Evolutionary conservation across 2,113 vertebrate species (phyloP).

Genomic region (Melanotaenia duboulayi): DNA sequence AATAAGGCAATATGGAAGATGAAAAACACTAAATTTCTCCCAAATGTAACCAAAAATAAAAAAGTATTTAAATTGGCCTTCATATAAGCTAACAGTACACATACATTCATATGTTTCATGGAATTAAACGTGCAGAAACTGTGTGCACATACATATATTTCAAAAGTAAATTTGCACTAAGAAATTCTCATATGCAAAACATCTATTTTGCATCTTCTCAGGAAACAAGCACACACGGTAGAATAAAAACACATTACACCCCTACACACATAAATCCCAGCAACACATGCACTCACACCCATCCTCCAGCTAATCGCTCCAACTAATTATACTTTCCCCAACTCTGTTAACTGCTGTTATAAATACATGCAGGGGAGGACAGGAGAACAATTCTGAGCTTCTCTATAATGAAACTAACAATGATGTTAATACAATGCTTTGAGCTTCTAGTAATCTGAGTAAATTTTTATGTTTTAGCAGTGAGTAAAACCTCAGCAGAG

Average conservation of each 20-base stretch:
- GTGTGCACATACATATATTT: not conserved
- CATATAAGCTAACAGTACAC: too few species aligned
- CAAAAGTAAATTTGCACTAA: not conserved
- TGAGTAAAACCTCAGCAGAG: too few species aligned
- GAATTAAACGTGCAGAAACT: too few species aligned
- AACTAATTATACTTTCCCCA: conserved; percentile 54
- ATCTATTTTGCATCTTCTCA: conserved; percentile 8
- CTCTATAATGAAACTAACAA: conserved; percentile 23
- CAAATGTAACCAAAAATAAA: too few species aligned
- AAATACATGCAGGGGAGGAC: conserved; percentile 46
- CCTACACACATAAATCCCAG: conserved; percentile 24
- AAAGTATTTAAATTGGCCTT: too few species aligned
- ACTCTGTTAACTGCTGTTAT: conserved; percentile 40
- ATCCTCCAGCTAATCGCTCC: conserved; percentile 48
- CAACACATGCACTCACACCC: conserved; percentile 23
- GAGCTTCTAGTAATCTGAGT: conserved; percentile 5
- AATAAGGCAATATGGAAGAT: too few species aligned
- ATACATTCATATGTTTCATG: too few species aligned
- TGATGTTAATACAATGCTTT: conserved; percentile 10
- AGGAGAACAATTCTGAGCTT: conserved; percentile 11
- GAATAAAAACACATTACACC: conserved; percentile 24
- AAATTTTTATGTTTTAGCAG: too few species aligned
- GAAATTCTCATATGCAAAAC: not conserved
- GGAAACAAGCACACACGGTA: conserved; percentile 4
- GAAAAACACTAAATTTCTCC: too few species aligned